Percentiles rank a stretch among this genome's conserved stretches.
phyloP scores from a whole-genome alignment of 2,797 vertebrate species.

The Acropternis orthonyx region DNA sequence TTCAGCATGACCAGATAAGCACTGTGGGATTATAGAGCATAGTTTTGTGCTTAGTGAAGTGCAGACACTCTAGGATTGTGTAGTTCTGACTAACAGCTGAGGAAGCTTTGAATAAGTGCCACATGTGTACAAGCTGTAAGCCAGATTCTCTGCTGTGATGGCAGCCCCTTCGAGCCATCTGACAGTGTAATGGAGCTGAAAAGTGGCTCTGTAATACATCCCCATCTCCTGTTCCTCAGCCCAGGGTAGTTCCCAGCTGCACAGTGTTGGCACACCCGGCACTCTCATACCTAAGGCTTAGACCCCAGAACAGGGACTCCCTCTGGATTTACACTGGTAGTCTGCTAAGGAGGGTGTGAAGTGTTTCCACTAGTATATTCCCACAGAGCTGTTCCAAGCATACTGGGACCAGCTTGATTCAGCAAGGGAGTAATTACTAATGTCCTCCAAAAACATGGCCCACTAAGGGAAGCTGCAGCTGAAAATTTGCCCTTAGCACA shows the following conservation, averaged over 20 bases:
- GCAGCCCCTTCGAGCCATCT: conserved; percentile 26
- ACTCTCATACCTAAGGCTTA: neutral
- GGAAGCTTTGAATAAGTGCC: conserved; percentile 35
- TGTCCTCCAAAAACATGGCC: neutral
- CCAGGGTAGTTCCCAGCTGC: neutral
- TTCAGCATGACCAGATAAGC: neutral
- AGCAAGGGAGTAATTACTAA: neutral
- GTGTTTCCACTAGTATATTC: neutral
- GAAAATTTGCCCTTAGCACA: neutral
- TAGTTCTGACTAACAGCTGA: conserved; percentile 8
- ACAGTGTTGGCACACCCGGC: neutral
- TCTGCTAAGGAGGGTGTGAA: neutral
- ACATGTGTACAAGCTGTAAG: neutral
- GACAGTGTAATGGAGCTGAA: conserved; percentile 57
- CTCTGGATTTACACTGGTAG: neutral
- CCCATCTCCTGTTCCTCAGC: neutral
- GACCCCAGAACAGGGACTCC: neutral
- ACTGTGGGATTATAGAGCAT: neutral
- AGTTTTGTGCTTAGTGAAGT: neutral
- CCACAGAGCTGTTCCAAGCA: neutral
- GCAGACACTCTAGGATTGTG: neutral
- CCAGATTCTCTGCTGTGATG: conserved; percentile 29
- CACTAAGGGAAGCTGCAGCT: neutral
- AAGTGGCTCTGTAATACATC: conserved; percentile 1
- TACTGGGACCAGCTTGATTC: neutral